Conservation (phyloP, 2,797 vertebrate genomes). For the Petrocephalus schoutedeni region DNA sequence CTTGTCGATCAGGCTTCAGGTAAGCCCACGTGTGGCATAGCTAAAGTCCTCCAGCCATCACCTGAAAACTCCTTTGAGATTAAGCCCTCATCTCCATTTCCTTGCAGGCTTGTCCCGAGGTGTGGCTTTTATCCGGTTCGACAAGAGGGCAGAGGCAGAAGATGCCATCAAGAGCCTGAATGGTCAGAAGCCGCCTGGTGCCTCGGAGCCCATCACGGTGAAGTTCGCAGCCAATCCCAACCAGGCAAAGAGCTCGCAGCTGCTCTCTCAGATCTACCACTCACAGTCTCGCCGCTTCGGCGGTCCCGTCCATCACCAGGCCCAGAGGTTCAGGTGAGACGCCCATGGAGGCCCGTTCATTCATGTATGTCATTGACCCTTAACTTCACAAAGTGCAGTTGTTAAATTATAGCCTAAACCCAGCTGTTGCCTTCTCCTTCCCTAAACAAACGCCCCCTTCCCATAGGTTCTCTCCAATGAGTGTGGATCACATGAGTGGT, state of each 20-base stretch:
- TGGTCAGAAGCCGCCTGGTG: constrained; percentile 84
- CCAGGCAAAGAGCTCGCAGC: constrained; percentile 84
- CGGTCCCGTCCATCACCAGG: constrained; percentile 92
- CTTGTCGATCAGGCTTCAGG: constrained; percentile 84
- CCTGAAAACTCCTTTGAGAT: not conserved
- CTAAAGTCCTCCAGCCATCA: not conserved
- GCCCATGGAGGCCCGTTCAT: not conserved
- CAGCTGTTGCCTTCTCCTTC: not conserved
- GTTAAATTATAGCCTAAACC: not conserved
- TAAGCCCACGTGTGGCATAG: constrained; percentile 31
- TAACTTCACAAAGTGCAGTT: not conserved
- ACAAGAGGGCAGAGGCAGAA: constrained; percentile 89
- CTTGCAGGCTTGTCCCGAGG: constrained; percentile 83
- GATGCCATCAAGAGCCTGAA: constrained; percentile 93
- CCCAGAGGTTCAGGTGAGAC: constrained; percentile 88
- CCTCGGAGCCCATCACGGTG: constrained; percentile 90
- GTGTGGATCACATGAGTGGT: constrained; percentile 86
- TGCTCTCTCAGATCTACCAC: constrained; percentile 90
- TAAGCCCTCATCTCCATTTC: not conserved
- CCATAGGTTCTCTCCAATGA: constrained; percentile 83
- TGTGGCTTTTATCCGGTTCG: constrained; percentile 94
- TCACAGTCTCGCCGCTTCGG: constrained; percentile 85
- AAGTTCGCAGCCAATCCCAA: constrained; percentile 97
- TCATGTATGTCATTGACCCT: not conserved
- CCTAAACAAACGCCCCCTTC: not conserved